Base-by-base conservation (phyloP, 2,888 invertebrate species). In the Melanophora roralis region DNA sequence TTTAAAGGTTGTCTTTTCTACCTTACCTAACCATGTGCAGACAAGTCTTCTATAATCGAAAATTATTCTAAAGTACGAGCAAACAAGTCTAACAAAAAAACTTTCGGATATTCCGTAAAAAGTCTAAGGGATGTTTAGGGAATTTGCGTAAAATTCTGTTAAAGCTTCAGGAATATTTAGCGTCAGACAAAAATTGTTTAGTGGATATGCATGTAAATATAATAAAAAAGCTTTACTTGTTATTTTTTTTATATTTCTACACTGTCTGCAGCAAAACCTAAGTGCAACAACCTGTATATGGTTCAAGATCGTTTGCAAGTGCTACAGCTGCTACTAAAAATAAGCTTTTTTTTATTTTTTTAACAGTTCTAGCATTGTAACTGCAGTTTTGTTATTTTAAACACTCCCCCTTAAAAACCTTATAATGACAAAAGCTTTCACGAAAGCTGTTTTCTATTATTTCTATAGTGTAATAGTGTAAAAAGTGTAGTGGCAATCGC, bases 261-360 rank as follows among this genome's bases (percentile, higher is more conserved):
- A 27, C 21, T 74, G 74, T 72, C 65, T 65, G 68, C 65, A 72
- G 69, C 40, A 36, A 43, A 71, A 77, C 36, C 21, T 47, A 82
- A 83, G 89, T 86, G 87, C 88, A 88, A 87, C 86, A 88, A 88
- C 89, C 87, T 87, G 85, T 85, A 88, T 86, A 78, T 86, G 84
- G 88, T 87, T 87, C 89, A 88, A 88, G 89, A 88, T 88, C 89
- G 87, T 85, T 84, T 72, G 47, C 59, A 60, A 57, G 55, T 65
- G 40, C 65, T 73, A 12, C 57, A n/a, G n/a, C n/a, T n/a, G n/a
- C n/a, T n/a, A n/a, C n/a, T n/a, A 6, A 59, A 23, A 19, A 47
- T 23, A 57, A 76, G 69, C 69, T 71, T 76, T 76, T 60, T 47
- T 57, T 34, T 53, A n/a, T 11, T 43, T 8, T 16, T 21, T 47